These are phyloP conservation scores for Callaeas wilsoni DNA, from an alignment of 2,113 vertebrate genomes.

Conservation along the genomic window DNA sequence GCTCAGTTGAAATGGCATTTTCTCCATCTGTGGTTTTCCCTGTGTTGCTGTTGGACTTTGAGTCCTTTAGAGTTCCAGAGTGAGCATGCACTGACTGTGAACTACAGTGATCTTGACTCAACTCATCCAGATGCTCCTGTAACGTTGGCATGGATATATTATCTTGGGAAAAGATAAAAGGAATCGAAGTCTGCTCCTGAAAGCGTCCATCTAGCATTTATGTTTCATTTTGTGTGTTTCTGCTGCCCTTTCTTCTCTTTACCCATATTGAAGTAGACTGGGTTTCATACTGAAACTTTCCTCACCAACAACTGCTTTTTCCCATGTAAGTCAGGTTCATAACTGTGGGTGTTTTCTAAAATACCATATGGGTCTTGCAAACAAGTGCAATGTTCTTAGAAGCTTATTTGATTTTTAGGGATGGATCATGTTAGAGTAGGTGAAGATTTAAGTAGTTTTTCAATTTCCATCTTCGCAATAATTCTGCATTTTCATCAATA, in stretches of 20 bases:
- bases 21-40: background rate
- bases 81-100: background rate
- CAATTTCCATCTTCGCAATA: background rate
- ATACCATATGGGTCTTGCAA: background rate
- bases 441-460: background rate
- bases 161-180: background rate
- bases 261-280: background rate
- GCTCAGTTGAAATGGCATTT: background rate
- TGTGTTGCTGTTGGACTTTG: background rate
- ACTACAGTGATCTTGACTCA: background rate
- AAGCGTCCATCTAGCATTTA: background rate
- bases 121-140: background rate
- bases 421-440: background rate
- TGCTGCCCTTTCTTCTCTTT: background rate
- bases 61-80: background rate
- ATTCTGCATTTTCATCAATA: background rate
- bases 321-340: background rate
- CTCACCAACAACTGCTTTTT: background rate
- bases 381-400: background rate
- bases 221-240: background rate
- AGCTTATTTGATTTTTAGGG: background rate
- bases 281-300: background rate
- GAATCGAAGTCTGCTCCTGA: background rate
- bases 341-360: background rate
- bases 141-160: background rate